These are phyloP conservation scores for Malurus cyaneus DNA, from an alignment of 2,113 vertebrate genomes.

Conservation along the genomic window DNA sequence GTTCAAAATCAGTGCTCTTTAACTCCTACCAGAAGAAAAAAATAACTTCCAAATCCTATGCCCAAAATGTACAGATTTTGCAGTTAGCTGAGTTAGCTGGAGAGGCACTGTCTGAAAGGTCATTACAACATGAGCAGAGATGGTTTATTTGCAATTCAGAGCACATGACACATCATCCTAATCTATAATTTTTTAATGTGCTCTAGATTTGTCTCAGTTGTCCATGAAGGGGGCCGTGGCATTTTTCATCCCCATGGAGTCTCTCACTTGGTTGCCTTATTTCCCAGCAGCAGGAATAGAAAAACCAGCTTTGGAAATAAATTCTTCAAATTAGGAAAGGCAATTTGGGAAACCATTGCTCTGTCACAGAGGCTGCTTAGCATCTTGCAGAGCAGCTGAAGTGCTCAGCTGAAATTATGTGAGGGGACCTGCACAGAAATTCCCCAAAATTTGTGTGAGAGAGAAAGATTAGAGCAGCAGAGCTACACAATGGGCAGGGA, in stretches of 20 bases:
- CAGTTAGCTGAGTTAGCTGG: background rate
- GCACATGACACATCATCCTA: background rate
- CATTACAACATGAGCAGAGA: background rate
- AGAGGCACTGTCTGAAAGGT: background rate
- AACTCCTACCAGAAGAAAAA: background rate
- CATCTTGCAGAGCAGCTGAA: background rate
- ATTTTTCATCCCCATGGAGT: background rate
- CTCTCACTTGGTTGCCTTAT: constrained; percentile 24
- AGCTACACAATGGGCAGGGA: background rate
- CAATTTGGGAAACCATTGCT: background rate
- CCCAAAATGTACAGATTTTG: background rate
- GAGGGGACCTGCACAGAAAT: background rate
- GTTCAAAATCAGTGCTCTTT: background rate
- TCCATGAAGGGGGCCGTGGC: background rate
- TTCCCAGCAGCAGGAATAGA: background rate
- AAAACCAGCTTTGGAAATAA: background rate
- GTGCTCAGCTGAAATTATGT: background rate
- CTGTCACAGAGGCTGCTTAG: background rate
- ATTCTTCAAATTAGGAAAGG: background rate
- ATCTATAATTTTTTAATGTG: background rate
- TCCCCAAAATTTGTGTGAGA: background rate
- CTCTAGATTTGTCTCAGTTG: background rate
- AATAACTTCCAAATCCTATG: background rate
- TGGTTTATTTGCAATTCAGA: background rate
- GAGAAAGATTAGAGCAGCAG: background rate